Base-by-base conservation (phyloP, 2,797 vertebrate genomes). In the Toxotes lorentzi region DNA sequence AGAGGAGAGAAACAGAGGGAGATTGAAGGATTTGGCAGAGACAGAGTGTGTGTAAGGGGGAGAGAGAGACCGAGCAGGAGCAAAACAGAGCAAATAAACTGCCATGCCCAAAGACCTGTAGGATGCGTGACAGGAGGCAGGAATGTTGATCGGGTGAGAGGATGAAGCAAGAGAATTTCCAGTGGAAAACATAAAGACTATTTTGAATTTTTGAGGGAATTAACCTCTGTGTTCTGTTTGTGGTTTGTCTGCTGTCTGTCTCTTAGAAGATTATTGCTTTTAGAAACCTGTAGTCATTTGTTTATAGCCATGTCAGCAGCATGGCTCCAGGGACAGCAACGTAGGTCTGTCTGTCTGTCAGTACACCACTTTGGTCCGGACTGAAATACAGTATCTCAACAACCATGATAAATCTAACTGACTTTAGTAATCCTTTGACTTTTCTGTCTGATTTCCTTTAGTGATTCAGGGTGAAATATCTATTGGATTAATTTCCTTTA, bases 1-100 rank as follows among this genome's bases (percentile, higher is more conserved):
- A 61, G 60, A 57, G 35, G 59, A 65, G 67, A 41, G 72, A 65
- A 73, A 84, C 48, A 24, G 67, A 74, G 65, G 68, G 76, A 86
- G 79, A 88, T 70, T 67, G 84, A 81, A 77, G 83, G 81, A 84
- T 88, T 82, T 76, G 43, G 62, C 70, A 32, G 74, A 61, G 71
- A 69, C 48, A 34, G 59, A 70, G 66, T 73, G 41, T 79, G 48
- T 70, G 62, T 62, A 53, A 62, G 10, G 38, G 40, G 24, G 14
- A 48, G 34, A 53, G 58, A 65, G 64, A 82, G 38, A 69, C 57
- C 12, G 53, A 80, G 67, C 51, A 57, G 45, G 40, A 84, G 68
- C 32, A 84, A 86, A 86, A 74, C 67, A 43, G 40, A 82, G 73
- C 57, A 89, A 82, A 86, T 78, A 81, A 76, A 78, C 63, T 48